Conservation (phyloP, 1,140 invertebrate genomes). For the Bombus waltoni region DNA sequence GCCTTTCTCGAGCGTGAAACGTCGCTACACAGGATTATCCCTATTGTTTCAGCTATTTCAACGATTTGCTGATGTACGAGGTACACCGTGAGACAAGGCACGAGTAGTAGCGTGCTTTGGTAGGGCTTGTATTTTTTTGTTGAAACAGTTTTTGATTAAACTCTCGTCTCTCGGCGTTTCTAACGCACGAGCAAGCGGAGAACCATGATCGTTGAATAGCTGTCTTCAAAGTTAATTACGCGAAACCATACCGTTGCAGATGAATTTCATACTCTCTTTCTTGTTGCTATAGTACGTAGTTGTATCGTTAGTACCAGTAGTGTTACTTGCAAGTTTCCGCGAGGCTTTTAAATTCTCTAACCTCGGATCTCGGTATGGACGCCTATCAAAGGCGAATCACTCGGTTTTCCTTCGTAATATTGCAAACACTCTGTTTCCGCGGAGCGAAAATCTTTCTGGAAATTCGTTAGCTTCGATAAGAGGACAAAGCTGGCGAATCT, state of each 20-base stretch:
- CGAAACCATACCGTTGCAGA: neutral
- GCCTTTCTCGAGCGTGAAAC: slow-evolving; percentile 4
- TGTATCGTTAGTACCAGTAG: too few species aligned
- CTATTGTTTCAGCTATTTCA: slow-evolving; percentile 34
- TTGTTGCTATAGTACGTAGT: too few species aligned
- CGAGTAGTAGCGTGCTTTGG: neutral
- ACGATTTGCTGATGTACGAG: slow-evolving; percentile 32
- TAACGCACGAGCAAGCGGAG: neutral
- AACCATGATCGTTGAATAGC: neutral
- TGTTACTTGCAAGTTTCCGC: too few species aligned
- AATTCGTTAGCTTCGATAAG: too few species aligned
- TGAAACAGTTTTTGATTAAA: neutral
- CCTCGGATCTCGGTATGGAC: too few species aligned
- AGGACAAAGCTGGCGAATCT: too few species aligned
- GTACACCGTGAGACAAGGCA: neutral
- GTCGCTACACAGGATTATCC: slow-evolving; percentile 18
- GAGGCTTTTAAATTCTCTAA: neutral
- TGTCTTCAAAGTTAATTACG: neutral
- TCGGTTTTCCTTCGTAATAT: too few species aligned
- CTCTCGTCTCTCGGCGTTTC: neutral
- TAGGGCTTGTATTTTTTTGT: neutral
- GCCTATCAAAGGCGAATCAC: too few species aligned
- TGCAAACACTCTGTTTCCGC: too few species aligned
- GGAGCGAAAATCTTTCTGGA: too few species aligned
- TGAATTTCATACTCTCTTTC: neutral